Base-by-base conservation (phyloP, 30 jellyfish, hydroid and myxozoan species). In the Cassiopea xamachana region DNA sequence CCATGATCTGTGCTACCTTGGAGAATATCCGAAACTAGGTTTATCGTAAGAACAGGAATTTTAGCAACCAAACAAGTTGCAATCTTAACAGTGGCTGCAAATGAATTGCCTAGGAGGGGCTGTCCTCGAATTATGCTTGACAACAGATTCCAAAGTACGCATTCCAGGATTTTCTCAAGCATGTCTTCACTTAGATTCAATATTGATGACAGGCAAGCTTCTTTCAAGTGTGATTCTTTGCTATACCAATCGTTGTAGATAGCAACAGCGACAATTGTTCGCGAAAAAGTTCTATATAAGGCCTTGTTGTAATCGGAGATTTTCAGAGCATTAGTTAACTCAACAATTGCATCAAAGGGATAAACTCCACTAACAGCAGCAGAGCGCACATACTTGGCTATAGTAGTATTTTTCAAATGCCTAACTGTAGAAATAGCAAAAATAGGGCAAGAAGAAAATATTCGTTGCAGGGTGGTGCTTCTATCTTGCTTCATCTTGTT, bases 391-490 rank as follows among this genome's bases (percentile, higher is more conserved):
- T 44, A 46, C 48, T 59, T 49, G 46, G 84, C 75, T 18, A 76
- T 49, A 2, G 43, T n/a, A 19, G 67, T 47, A 70, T 64, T 45
- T 6, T 1, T 2, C 1, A 18, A 47, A 77, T 87, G 83, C 55
- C 55, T 49, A 5, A 64, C 79, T 2, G 77, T 27, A 1, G 94
- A 87, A 18, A 87, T 58, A 74, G 1, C 12, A 67, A 87, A 62
- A 51, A 87, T 55, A 2, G 83, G 83, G 69, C 89, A 75, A 13
- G 77, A 48, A 46, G 82, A 74, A 49, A 77, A 55, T 13, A 87
- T 60, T 60, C 49, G 47, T 43, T 75, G 81, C n/a, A 87, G 16
- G 47, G 10, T 77, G 1, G 17, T 44, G 39, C 60, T 16, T 4
- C 46, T 17, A 1, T 60, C 81, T 1, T 27, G 12, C 8, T 12